A percentile compares a stretch with the other conserved stretches of the same genome.
These are phyloP conservation scores for Lerema accius DNA, from an alignment of 1,140 invertebrate species.

Conservation along the genomic window DNA sequence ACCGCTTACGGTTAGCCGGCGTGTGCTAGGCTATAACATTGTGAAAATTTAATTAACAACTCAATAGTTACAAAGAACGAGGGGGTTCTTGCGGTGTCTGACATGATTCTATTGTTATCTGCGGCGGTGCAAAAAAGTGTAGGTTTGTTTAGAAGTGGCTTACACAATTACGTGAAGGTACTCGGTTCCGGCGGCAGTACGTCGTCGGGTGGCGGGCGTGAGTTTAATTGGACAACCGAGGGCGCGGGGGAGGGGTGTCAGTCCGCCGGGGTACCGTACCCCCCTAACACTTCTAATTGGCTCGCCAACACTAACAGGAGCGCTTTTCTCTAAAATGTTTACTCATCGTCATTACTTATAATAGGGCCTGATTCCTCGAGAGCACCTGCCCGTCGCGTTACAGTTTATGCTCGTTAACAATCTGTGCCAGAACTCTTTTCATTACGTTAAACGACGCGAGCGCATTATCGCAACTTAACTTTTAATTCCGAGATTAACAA, in stretches of 20 bases:
- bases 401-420: constrained; percentile 30
- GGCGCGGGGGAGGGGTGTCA: constrained; percentile 39
- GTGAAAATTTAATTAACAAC: constrained; percentile 79
- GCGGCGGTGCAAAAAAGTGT: constrained; percentile 62
- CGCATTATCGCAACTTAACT: neutral
- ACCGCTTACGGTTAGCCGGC: constrained; percentile 33
- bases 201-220: constrained; percentile 54
- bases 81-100: constrained; percentile 70
- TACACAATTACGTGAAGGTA: constrained; percentile 73
- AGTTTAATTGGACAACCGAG: constrained; percentile 75
- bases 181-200: constrained; percentile 53
- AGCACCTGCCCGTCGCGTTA: constrained; percentile 46
- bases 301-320: constrained; percentile 71
- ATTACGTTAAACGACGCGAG: neutral
- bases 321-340: constrained; percentile 71
- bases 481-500: neutral
- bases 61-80: constrained; percentile 71
- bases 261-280: constrained; percentile 39
- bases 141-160: constrained; percentile 75
- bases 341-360: constrained; percentile 70
- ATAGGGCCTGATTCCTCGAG: constrained; percentile 50
- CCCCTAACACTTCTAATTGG: constrained; percentile 78
- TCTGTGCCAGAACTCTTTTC: constrained; percentile 11
- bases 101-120: constrained; percentile 76
- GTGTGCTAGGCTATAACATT: constrained; percentile 49